phyloP scores from a whole-genome alignment of 2,113 vertebrate genomes.

The Eretmochelys imbricata region DNA sequence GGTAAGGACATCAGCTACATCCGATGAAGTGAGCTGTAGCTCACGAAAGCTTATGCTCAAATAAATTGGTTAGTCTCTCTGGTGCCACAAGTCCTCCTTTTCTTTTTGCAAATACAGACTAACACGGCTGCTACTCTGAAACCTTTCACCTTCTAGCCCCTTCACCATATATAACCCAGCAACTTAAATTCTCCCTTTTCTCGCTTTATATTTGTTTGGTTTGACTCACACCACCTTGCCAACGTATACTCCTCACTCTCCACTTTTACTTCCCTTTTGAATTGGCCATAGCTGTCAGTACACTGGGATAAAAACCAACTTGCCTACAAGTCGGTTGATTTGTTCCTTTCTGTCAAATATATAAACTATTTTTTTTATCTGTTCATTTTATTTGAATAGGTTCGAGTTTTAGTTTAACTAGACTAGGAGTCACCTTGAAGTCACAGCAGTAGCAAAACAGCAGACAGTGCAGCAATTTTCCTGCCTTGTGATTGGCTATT shows the following conservation, averaged over 20 bases:
- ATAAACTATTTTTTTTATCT: background rate
- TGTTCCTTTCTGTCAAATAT: background rate
- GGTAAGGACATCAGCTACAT: too few species aligned
- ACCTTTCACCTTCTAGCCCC: background rate
- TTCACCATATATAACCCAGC: background rate
- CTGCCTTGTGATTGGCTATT: background rate
- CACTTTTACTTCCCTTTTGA: conserved; percentile 36
- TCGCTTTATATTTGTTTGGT: conserved; percentile 36
- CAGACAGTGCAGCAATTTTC: background rate
- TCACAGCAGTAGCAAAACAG: background rate
- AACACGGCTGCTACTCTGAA: too few species aligned
- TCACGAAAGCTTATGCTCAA: too few species aligned
- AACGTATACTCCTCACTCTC: conserved; percentile 22
- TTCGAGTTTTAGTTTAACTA: background rate
- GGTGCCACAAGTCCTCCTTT: too few species aligned
- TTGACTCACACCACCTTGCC: conserved; percentile 46
- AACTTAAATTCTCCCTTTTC: background rate
- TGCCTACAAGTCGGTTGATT: background rate
- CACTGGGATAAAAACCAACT: conserved; percentile 16
- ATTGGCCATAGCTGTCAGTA: conserved; percentile 4
- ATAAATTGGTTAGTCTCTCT: too few species aligned
- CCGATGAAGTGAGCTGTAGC: too few species aligned
- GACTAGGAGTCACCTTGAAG: background rate
- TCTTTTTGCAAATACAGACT: too few species aligned
- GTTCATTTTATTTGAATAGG: background rate